A percentile compares a stretch with the other conserved stretches of the same genome.
Conservation (phyloP, 2,797 vertebrate species). For the Epinephelus coioides region DNA sequence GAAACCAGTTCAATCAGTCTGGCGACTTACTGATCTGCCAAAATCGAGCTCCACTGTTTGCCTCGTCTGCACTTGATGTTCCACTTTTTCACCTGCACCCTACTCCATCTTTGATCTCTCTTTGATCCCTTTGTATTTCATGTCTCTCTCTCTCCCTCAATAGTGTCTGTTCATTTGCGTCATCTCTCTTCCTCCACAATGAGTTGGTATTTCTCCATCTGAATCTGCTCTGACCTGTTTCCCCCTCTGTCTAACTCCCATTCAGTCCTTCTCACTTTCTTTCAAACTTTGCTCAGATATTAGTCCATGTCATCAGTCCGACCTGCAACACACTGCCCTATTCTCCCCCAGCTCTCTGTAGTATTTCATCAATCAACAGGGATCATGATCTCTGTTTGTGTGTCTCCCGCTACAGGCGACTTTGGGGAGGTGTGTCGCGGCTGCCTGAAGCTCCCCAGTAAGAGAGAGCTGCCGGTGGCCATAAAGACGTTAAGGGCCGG, state of each 20-base stretch:
- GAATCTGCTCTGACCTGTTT: not conserved
- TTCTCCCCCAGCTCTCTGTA: not conserved
- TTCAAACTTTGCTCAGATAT: constrained; percentile 30
- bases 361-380: not conserved
- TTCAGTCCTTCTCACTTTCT: not conserved
- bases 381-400: constrained; percentile 29
- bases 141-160: constrained; percentile 23
- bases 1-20: constrained; percentile 28
- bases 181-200: constrained; percentile 37
- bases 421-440: constrained; percentile 94
- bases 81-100: constrained; percentile 33
- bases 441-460: constrained; percentile 93
- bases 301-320: not conserved
- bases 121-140: constrained; percentile 62
- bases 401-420: constrained; percentile 85
- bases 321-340: not conserved
- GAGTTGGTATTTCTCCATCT: constrained; percentile 40
- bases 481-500: constrained; percentile 91
- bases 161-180: constrained; percentile 56
- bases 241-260: not conserved
- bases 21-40: constrained; percentile 18
- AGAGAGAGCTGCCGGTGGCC: constrained; percentile 92
- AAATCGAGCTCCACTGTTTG: not conserved
- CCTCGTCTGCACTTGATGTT: constrained; percentile 8
- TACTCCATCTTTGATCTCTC: constrained; percentile 52